phyloP scores from a whole-genome alignment of 2,888 invertebrate species.

The Cistogaster globosa region DNA sequence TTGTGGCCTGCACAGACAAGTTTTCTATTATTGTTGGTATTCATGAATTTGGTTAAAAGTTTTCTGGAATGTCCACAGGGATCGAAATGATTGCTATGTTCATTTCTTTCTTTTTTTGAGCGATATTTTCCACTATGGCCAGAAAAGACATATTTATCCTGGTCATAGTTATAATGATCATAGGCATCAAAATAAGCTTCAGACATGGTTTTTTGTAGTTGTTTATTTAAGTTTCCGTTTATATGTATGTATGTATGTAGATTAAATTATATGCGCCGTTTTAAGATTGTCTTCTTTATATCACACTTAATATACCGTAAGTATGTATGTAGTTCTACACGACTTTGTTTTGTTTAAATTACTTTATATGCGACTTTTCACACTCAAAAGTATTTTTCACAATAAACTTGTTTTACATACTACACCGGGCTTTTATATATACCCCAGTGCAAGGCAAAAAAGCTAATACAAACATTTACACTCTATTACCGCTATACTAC shows the following conservation, averaged over 20 bases:
- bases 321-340: too few species aligned
- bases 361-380: conserved; percentile 18
- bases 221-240: conserved; percentile 15
- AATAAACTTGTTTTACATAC: conserved; percentile 58
- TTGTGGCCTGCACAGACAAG: conserved; percentile 73
- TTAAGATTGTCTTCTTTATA: conserved; percentile 27
- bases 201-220: conserved; percentile 86
- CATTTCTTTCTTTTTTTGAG: conserved; percentile 93
- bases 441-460: conserved; percentile 25
- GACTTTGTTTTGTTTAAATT: conserved; percentile 4
- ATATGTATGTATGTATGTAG: not conserved
- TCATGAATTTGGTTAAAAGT: conserved; percentile 92
- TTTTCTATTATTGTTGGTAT: conserved; percentile 92
- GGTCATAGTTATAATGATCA: conserved; percentile 97
- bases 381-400: conserved; percentile 56
- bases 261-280: conserved; percentile 2
- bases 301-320: not conserved
- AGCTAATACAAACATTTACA: conserved; percentile 12
- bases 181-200: conserved; percentile 94
- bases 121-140: conserved; percentile 96
- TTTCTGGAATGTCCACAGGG: conserved; percentile 97
- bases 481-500: conserved; percentile 44
- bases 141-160: conserved; percentile 94
- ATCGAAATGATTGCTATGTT: conserved; percentile 95
- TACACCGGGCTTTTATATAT: conserved; percentile 65